A percentile compares a stretch with the other conserved stretches of the same genome.
phyloP scores from a whole-genome alignment of 30 jellyfish, hydroid and myxozoan species.

The Turritopsis dohrnii region DNA sequence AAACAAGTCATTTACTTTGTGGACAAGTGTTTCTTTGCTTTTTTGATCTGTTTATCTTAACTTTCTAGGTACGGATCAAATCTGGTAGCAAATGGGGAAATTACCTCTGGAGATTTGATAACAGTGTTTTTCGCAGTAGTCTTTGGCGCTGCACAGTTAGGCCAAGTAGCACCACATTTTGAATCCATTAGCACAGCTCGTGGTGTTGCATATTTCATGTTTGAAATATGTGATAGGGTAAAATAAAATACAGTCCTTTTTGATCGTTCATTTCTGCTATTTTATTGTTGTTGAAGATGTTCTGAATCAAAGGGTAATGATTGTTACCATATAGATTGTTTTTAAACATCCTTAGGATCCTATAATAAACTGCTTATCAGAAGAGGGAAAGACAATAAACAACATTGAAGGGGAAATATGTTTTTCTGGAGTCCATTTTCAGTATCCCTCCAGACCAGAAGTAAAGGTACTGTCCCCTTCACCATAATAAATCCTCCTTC shows the following conservation, averaged over 20 bases:
- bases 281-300: background rate
- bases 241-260: constrained; percentile 47
- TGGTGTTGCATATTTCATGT: constrained; percentile 85
- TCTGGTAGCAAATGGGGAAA: constrained; percentile 41
- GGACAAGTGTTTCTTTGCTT: background rate
- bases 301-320: too few species aligned
- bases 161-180: constrained; percentile 89
- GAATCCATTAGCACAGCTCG: constrained; percentile 86
- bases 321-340: too few species aligned
- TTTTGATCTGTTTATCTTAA: background rate
- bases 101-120: constrained; percentile 72
- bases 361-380: constrained; percentile 62
- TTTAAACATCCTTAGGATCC: constrained; percentile 42
- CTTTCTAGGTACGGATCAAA: constrained; percentile 83
- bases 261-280: too few species aligned
- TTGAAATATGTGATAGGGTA: constrained; percentile 54
- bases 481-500: too few species aligned
- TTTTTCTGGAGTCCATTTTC: constrained; percentile 48
- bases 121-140: constrained; percentile 86
- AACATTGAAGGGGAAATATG: constrained; percentile 54
- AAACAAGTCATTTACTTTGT: background rate
- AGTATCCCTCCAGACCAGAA: constrained; percentile 86
- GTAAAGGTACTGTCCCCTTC: constrained; percentile 53
- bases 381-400: constrained; percentile 50
- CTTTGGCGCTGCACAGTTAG: constrained; percentile 90